These are phyloP conservation scores for Papilio dardanus DNA, from an alignment of 1,140 invertebrate genomes.

Conservation along the genomic window DNA sequence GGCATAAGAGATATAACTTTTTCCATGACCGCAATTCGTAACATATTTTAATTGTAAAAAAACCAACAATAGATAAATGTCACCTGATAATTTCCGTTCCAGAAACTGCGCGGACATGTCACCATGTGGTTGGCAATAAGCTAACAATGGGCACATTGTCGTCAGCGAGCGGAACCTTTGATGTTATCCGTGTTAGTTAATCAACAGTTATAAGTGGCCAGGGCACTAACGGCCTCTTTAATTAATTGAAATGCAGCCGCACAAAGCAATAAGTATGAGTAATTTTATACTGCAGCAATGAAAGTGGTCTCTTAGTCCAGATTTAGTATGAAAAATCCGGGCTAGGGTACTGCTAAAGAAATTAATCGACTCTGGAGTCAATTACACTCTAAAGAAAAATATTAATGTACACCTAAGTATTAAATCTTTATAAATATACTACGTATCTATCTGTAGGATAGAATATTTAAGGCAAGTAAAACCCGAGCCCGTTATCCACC, in stretches of 20 bases:
- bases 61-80: not conserved
- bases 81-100: not conserved
- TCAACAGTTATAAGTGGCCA: slow-evolving; percentile 15
- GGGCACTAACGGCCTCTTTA: slow-evolving; percentile 3
- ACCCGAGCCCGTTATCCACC: slow-evolving; percentile 1
- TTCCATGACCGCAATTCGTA: not conserved
- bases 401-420: not conserved
- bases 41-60: not conserved
- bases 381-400: no score
- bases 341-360: no score
- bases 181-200: slow-evolving; percentile 15
- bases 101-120: not conserved
- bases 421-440: not conserved
- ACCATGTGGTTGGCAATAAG: not conserved
- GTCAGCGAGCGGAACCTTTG: slow-evolving; percentile 2
- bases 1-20: no score
- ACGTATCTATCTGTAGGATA: not conserved
- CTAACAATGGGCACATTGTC: slow-evolving; percentile 8
- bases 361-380: no score
- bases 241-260: slow-evolving; percentile 17
- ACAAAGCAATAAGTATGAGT: not conserved
- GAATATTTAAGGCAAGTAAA: not conserved
- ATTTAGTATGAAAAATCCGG: no score
- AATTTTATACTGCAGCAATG: no score
- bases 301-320: no score